A percentile compares a stretch with the other conserved stretches of the same genome.
Conservation (phyloP, 2,888 invertebrate genomes). For the Cryptocephalus moraei region DNA sequence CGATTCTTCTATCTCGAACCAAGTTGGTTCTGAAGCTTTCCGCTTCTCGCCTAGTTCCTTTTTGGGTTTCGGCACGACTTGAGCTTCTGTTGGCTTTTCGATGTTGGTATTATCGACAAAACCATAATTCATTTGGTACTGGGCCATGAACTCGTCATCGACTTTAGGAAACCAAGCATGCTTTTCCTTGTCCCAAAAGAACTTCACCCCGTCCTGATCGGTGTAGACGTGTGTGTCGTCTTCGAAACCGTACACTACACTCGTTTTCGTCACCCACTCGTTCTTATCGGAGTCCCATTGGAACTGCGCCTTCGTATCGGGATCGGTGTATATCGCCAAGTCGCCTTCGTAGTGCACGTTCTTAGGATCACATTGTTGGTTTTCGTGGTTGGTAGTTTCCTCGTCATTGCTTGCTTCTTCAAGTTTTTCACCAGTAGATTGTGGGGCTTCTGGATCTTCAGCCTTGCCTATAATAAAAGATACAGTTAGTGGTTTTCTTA, state of each 20-base stretch:
- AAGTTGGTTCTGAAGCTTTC: conserved; percentile 48
- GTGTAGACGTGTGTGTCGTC: conserved; percentile 71
- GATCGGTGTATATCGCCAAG: conserved; percentile 65
- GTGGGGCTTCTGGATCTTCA: no score
- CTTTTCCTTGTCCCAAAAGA: conserved; percentile 84
- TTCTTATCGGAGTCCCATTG: conserved; percentile 51
- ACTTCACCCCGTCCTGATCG: conserved; percentile 79
- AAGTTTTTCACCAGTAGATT: no score
- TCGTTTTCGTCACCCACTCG: conserved; percentile 44
- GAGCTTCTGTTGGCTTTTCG: conserved; percentile 19
- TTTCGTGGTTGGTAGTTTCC: no score
- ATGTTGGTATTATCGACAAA: conserved; percentile 53
- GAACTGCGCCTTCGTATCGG: conserved; percentile 55
- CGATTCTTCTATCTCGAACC: conserved; percentile 87
- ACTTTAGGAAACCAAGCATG: conserved; percentile 96
- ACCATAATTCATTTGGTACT: conserved; percentile 92
- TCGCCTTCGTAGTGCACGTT: conserved; percentile 62
- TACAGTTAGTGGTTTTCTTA: no score
- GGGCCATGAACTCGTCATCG: conserved; percentile 92
- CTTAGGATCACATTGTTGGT: conserved; percentile 24
- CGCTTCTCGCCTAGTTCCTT: conserved; percentile 35
- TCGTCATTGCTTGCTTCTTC: no score
- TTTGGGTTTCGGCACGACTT: conserved; percentile 21
- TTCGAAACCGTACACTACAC: conserved; percentile 54
- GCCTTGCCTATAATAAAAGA: no score